These are phyloP conservation scores for Rhopilema esculentum DNA, from an alignment of 30 jellyfish, hydroid and myxozoan genomes.

Conservation along the genomic window DNA sequence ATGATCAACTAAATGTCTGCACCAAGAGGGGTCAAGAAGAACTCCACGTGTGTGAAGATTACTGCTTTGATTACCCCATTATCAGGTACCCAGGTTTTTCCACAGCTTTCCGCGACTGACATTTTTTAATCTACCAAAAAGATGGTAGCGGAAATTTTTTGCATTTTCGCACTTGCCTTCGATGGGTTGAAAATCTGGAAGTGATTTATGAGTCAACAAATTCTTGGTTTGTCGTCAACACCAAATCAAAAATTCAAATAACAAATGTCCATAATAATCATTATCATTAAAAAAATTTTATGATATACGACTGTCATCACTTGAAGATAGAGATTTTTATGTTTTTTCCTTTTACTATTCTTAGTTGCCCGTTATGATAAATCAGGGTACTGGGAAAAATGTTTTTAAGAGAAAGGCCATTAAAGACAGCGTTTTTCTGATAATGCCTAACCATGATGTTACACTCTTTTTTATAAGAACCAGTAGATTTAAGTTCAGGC, in stretches of 20 bases:
- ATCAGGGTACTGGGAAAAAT: too few species aligned
- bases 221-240: not conserved
- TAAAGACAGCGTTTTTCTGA: too few species aligned
- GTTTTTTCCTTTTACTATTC: too few species aligned
- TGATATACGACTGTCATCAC: too few species aligned
- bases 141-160: not conserved
- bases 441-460: too few species aligned
- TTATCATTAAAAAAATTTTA: too few species aligned
- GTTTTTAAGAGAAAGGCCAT: too few species aligned
- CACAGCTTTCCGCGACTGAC: not conserved
- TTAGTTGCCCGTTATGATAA: too few species aligned
- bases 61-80: conserved; percentile 4
- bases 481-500: too few species aligned
- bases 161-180: not conserved
- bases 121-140: not conserved
- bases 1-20: conserved; percentile 13
- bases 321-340: too few species aligned
- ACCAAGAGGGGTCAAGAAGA: conserved; percentile 36
- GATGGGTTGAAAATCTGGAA: not conserved
- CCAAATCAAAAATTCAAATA: not conserved
- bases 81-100: conserved; percentile 2
- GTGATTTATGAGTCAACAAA: not conserved
- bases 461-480: too few species aligned
- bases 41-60: conserved; percentile 27
- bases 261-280: too few species aligned